Percentiles rank a stretch among this genome's conserved stretches.
Evolutionary conservation across 2,888 invertebrate species (phyloP).

Genomic region (Xestia xanthographa): DNA sequence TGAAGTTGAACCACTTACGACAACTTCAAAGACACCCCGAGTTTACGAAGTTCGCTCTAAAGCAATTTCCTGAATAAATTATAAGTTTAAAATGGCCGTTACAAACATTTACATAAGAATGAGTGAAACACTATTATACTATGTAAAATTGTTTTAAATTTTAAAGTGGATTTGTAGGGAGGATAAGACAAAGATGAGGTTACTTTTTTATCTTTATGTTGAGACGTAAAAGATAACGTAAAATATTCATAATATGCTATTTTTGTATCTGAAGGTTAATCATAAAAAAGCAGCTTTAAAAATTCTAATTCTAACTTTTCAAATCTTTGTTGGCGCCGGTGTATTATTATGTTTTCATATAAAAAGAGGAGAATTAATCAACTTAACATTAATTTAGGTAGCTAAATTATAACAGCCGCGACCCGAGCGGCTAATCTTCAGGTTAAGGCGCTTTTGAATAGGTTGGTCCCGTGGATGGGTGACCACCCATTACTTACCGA

Average conservation of each 20-base stretch:
- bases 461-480: neutral
- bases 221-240: neutral
- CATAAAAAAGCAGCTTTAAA: neutral
- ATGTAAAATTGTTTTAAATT: conserved; percentile 66
- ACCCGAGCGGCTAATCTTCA: neutral
- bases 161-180: conserved; percentile 40
- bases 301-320: too few species aligned
- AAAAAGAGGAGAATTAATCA: neutral
- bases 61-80: conserved; percentile 80
- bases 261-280: neutral
- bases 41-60: conserved; percentile 62
- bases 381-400: neutral
- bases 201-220: conserved; percentile 10
- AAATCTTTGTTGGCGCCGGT: too few species aligned
- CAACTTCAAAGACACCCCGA: conserved; percentile 51
- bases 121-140: conserved; percentile 74
- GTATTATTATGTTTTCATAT: neutral
- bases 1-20: conserved; percentile 43
- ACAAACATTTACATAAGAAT: conserved; percentile 77
- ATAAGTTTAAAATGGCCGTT: conserved; percentile 79
- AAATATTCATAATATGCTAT: conserved; percentile 1
- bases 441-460: neutral
- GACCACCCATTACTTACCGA: neutral
- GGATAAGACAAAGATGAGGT: conserved; percentile 5
- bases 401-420: neutral